These are phyloP conservation scores for Drosophila hamatofila DNA, from an alignment of 2,888 invertebrate genomes.

Conservation along the genomic window DNA sequence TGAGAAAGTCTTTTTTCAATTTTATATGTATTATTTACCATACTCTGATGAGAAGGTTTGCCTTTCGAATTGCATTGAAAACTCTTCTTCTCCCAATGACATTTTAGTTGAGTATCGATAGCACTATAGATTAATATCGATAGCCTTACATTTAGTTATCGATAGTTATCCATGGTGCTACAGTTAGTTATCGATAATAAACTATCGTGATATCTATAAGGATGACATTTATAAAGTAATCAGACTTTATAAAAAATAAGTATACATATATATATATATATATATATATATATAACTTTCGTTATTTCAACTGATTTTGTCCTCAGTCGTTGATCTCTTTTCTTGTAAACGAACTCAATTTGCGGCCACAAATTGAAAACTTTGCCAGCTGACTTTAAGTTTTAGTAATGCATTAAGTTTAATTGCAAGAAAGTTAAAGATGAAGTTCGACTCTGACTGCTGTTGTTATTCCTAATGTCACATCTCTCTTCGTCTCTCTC, in stretches of 20 bases:
- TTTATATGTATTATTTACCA: too few species aligned
- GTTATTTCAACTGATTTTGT: not conserved
- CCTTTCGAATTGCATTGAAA: too few species aligned
- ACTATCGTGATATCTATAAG: too few species aligned
- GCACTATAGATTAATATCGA: too few species aligned
- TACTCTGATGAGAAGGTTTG: too few species aligned
- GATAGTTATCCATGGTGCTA: too few species aligned
- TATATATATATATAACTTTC: not conserved
- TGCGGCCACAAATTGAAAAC: constrained; percentile 16
- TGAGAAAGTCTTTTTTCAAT: too few species aligned
- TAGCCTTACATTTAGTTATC: too few species aligned
- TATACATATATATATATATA: not conserved
- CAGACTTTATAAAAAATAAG: not conserved
- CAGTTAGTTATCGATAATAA: too few species aligned
- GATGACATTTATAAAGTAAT: too few species aligned
- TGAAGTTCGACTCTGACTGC: constrained; percentile 34
- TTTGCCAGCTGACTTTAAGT: constrained; percentile 18
- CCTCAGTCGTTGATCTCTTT: not conserved
- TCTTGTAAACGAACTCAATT: not conserved
- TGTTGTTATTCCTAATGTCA: constrained; percentile 39
- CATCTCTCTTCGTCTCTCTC: not conserved
- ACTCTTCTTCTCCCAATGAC: too few species aligned
- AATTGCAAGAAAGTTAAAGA: constrained; percentile 29
- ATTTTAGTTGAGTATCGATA: too few species aligned
- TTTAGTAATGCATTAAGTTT: constrained; percentile 12